These are phyloP conservation scores for Spea hammondii DNA, from an alignment of 2,797 vertebrate genomes.

Conservation along the genomic window DNA sequence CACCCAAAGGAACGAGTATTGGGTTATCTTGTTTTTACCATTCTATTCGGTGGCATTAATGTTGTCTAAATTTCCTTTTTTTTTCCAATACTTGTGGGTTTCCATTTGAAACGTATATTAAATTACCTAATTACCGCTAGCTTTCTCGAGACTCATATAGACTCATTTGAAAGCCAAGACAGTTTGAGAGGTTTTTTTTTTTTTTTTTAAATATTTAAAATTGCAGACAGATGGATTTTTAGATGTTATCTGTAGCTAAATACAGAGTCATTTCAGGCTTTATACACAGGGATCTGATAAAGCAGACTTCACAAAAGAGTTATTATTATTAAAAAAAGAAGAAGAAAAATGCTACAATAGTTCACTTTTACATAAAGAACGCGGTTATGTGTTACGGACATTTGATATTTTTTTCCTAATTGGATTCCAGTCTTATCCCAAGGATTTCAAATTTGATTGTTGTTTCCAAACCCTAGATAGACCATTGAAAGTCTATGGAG, in stretches of 20 bases:
- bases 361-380: too few species aligned
- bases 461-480: too few species aligned
- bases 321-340: too few species aligned
- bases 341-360: too few species aligned
- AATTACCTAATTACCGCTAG: slow-evolving; percentile 36
- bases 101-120: slow-evolving; percentile 44
- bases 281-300: slow-evolving; percentile 1
- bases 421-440: background rate
- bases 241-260: slow-evolving; percentile 37
- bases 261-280: slow-evolving; percentile 9
- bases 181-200: slow-evolving; percentile 40
- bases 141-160: slow-evolving; percentile 28
- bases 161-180: slow-evolving; percentile 31
- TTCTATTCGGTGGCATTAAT: slow-evolving; percentile 18
- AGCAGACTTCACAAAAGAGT: too few species aligned
- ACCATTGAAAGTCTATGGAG: too few species aligned
- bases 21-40: slow-evolving; percentile 27
- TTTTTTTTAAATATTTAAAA: slow-evolving; percentile 21
- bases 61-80: slow-evolving; percentile 30
- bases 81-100: slow-evolving; percentile 14
- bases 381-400: background rate
- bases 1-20: slow-evolving; percentile 23
- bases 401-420: background rate
- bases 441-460: too few species aligned
- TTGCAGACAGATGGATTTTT: slow-evolving; percentile 31